phyloP scores from a whole-genome alignment of 2,797 vertebrate species.

The Schizopygopsis pylzovi region DNA sequence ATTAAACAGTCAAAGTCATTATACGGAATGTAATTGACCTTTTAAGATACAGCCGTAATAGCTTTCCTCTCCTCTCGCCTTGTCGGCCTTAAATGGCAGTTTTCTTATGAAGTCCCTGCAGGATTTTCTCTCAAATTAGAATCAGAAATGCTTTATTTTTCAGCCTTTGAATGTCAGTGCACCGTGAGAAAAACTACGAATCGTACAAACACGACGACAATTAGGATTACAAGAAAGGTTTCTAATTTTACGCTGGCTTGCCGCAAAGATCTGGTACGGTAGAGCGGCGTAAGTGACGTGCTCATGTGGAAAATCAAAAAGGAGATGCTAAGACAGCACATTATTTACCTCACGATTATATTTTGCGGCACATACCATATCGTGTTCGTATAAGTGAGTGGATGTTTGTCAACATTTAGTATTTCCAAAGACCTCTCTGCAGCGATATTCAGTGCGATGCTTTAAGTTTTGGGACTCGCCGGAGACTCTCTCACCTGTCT shows the following conservation, averaged over 20 bases:
- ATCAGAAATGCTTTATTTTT: slow-evolving; percentile 74
- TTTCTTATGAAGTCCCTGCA: slow-evolving; percentile 74
- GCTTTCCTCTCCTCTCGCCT: slow-evolving; percentile 59
- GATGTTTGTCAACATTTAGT: slow-evolving; percentile 33
- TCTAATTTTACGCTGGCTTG: slow-evolving; percentile 71
- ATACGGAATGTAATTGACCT: slow-evolving; percentile 79
- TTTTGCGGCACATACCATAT: background rate
- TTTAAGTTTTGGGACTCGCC: slow-evolving; percentile 42
- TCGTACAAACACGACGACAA: slow-evolving; percentile 70
- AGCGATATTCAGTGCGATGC: slow-evolving; percentile 40
- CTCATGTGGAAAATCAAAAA: slow-evolving; percentile 53
- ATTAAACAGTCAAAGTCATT: slow-evolving; percentile 87
- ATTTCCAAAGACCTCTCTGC: slow-evolving; percentile 35
- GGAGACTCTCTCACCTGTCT: slow-evolving; percentile 72
- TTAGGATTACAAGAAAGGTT: slow-evolving; percentile 69
- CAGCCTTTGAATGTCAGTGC: slow-evolving; percentile 57
- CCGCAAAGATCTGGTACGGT: slow-evolving; percentile 37
- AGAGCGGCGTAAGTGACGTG: slow-evolving; percentile 44
- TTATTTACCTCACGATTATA: slow-evolving; percentile 41
- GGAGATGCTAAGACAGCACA: slow-evolving; percentile 29
- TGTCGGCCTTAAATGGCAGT: slow-evolving; percentile 61
- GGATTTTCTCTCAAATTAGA: slow-evolving; percentile 77
- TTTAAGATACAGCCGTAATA: slow-evolving; percentile 78
- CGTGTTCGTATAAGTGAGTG: slow-evolving; percentile 22
- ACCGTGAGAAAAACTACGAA: slow-evolving; percentile 65